A percentile compares a stretch with the other conserved stretches of the same genome.
Conservation (phyloP, 2,797 vertebrate genomes). For the Eulemur mongoz region DNA sequence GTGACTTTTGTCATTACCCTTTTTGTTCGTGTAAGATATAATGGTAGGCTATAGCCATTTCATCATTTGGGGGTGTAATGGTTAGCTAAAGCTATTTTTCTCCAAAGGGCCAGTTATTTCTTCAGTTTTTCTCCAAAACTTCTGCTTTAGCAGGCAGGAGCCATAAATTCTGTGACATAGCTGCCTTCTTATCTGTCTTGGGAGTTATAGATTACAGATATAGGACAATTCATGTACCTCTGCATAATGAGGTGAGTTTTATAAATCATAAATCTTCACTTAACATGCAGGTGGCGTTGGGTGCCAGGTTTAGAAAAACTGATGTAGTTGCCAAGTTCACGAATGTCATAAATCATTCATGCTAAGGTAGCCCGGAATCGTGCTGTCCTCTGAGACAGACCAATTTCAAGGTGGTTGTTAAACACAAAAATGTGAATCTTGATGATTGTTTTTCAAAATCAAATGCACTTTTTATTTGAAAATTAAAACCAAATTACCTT, state of each 20-base stretch:
- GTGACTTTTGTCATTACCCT: slow-evolving; percentile 76
- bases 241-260: slow-evolving; percentile 86
- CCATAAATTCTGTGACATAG: slow-evolving; percentile 84
- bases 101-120: slow-evolving; percentile 76
- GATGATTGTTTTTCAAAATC: slow-evolving; percentile 84
- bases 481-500: slow-evolving; percentile 65
- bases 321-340: slow-evolving; percentile 85
- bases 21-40: slow-evolving; percentile 29
- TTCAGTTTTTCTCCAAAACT: slow-evolving; percentile 78
- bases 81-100: slow-evolving; percentile 74
- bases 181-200: slow-evolving; percentile 83
- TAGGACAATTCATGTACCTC: slow-evolving; percentile 85
- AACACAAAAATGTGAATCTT: slow-evolving; percentile 82
- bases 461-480: slow-evolving; percentile 70
- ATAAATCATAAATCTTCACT: slow-evolving; percentile 87
- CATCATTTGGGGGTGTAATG: slow-evolving; percentile 57
- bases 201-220: slow-evolving; percentile 85
- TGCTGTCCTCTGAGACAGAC: slow-evolving; percentile 83
- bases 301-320: slow-evolving; percentile 85
- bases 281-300: slow-evolving; percentile 85
- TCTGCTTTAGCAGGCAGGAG: slow-evolving; percentile 72
- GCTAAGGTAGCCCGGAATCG: slow-evolving; percentile 82
- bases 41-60: slow-evolving; percentile 59
- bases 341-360: slow-evolving; percentile 87
- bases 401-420: slow-evolving; percentile 87